Evolutionary conservation across 1,140 invertebrate species (phyloP).

Genomic region (Copidosoma floridanum): DNA sequence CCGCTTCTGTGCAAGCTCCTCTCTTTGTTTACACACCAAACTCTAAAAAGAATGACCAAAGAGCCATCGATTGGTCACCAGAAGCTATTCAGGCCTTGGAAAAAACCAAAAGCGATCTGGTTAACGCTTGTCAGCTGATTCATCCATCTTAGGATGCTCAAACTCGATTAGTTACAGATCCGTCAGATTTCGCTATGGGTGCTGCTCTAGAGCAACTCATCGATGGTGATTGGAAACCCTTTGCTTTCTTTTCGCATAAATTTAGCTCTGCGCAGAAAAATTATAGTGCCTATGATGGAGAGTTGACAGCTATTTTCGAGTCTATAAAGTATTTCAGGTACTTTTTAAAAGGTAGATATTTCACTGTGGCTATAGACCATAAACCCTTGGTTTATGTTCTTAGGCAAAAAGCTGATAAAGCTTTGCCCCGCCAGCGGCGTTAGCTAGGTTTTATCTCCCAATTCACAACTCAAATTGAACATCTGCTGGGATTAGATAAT

Average conservation of each 20-base stretch:
- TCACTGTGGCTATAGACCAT: background rate
- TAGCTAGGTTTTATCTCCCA: background rate
- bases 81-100: background rate
- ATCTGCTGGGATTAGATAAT: too few species aligned
- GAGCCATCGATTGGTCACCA: background rate
- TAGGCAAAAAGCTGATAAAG: too few species aligned
- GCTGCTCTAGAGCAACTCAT: background rate
- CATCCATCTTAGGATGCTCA: background rate
- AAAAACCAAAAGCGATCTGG: background rate
- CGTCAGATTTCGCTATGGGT: background rate
- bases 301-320: background rate
- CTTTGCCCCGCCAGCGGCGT: too few species aligned
- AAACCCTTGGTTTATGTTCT: too few species aligned
- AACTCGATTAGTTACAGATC: background rate
- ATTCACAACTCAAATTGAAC: background rate
- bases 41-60: background rate
- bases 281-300: background rate
- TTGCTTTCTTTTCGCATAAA: background rate
- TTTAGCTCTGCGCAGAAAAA: background rate
- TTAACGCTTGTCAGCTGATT: background rate
- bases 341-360: too few species aligned
- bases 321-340: too few species aligned
- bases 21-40: background rate
- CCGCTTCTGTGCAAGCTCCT: background rate
- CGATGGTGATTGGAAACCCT: background rate